Evolutionary conservation across 2,113 vertebrate species (phyloP).

Genomic region (Capreolus pygargus): DNA sequence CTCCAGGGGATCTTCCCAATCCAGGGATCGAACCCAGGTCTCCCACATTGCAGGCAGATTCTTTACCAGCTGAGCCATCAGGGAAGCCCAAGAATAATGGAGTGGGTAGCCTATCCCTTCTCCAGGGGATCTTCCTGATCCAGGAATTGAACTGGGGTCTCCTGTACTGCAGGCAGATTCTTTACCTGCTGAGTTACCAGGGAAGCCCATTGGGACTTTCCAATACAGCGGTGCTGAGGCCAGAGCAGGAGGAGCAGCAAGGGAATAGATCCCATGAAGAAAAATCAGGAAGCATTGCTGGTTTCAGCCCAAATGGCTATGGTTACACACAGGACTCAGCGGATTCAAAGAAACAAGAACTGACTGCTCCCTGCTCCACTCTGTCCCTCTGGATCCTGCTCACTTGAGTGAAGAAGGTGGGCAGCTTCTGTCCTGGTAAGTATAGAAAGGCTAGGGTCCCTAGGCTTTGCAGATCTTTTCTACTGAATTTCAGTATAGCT

Average conservation of each 20-base stretch:
- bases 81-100: not conserved
- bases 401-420: not conserved
- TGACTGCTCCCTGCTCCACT: not conserved
- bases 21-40: no score
- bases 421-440: not conserved
- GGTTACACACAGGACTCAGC: not conserved
- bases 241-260: not conserved
- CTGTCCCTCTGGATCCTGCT: not conserved
- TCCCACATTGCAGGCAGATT: no score
- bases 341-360: not conserved
- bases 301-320: not conserved
- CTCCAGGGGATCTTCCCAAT: no score
- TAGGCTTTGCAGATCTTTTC: not conserved
- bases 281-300: not conserved
- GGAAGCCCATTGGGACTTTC: not conserved
- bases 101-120: not conserved
- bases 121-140: not conserved
- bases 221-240: not conserved
- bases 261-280: not conserved
- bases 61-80: no score
- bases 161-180: not conserved
- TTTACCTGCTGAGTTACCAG: not conserved
- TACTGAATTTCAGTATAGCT: not conserved
- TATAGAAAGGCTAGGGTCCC: not conserved
- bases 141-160: not conserved